Percentiles rank a stretch among this genome's conserved stretches.
These are phyloP conservation scores for Amphibalanus amphitrite DNA, from an alignment of 1,140 invertebrate genomes.

Conservation along the genomic window DNA sequence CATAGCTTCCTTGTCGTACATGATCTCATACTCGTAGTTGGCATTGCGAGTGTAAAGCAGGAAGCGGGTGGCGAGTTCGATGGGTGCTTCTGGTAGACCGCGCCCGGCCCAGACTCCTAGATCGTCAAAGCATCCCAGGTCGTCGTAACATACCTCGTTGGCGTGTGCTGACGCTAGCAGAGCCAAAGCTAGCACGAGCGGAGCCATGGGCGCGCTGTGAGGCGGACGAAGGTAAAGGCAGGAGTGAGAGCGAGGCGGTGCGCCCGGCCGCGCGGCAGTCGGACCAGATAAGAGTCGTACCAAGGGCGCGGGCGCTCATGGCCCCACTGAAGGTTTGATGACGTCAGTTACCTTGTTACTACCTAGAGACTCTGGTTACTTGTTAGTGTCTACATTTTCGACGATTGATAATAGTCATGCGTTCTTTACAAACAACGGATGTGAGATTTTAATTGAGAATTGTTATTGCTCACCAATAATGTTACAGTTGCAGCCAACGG, in stretches of 20 bases:
- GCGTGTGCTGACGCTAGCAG: background rate
- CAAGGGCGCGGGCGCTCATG: too few species aligned
- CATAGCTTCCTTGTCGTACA: background rate
- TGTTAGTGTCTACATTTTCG: background rate
- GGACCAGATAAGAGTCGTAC: too few species aligned
- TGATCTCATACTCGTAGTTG: background rate
- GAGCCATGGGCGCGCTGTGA: background rate
- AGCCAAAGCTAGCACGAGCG: background rate
- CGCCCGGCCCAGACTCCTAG: background rate
- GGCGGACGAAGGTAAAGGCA: too few species aligned
- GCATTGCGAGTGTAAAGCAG: background rate
- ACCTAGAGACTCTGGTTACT: too few species aligned
- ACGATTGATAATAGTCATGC: background rate
- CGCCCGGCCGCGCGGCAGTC: too few species aligned
- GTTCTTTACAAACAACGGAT: background rate
- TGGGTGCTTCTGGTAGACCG: background rate
- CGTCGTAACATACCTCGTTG: background rate
- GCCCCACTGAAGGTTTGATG: too few species aligned
- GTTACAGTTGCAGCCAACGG: too few species aligned
- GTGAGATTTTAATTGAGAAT: background rate
- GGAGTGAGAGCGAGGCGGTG: too few species aligned
- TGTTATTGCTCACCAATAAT: too few species aligned
- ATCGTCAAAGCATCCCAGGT: background rate
- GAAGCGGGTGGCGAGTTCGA: background rate
- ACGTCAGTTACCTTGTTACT: too few species aligned